Percentiles rank a stretch among this genome's conserved stretches.
Conservation (phyloP, 2,888 invertebrate species). For the Aphodius sticticus region DNA sequence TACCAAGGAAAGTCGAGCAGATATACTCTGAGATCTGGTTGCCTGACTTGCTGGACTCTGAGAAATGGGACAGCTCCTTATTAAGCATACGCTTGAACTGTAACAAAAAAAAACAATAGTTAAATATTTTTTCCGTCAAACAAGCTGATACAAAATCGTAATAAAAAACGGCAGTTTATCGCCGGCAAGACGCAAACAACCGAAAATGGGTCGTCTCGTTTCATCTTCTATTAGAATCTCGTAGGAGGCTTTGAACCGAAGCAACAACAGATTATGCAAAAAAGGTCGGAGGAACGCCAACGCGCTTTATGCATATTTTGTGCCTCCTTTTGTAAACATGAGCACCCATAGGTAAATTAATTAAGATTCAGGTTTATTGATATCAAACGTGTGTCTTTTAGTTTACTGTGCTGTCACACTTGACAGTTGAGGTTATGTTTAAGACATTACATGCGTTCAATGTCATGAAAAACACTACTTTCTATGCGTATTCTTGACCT, state of each 20-base stretch:
- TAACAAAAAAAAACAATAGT: constrained; percentile 57
- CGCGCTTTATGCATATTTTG: background rate
- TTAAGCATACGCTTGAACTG: constrained; percentile 99
- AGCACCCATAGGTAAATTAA: background rate
- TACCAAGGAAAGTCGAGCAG: constrained; percentile 98
- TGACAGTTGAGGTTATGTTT: background rate
- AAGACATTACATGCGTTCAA: background rate
- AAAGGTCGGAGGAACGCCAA: background rate
- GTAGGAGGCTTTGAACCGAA: constrained; percentile 18
- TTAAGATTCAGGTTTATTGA: background rate
- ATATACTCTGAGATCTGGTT: constrained; percentile 99
- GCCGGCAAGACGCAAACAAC: constrained; percentile 8
- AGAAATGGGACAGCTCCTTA: constrained; percentile 98
- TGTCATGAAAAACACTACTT: background rate
- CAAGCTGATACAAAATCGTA: constrained; percentile 11
- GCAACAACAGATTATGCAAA: constrained; percentile 24
- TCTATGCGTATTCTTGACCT: background rate
- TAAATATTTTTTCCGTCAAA: constrained; percentile 5
- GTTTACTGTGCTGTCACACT: background rate
- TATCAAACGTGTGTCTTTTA: background rate
- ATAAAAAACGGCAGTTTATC: constrained; percentile 8
- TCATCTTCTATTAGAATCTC: background rate
- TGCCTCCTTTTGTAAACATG: background rate
- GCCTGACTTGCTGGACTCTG: constrained; percentile 98
- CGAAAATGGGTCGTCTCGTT: constrained; percentile 14